Conservation (phyloP, 2,888 invertebrate species). For the Fragum sueziense region DNA sequence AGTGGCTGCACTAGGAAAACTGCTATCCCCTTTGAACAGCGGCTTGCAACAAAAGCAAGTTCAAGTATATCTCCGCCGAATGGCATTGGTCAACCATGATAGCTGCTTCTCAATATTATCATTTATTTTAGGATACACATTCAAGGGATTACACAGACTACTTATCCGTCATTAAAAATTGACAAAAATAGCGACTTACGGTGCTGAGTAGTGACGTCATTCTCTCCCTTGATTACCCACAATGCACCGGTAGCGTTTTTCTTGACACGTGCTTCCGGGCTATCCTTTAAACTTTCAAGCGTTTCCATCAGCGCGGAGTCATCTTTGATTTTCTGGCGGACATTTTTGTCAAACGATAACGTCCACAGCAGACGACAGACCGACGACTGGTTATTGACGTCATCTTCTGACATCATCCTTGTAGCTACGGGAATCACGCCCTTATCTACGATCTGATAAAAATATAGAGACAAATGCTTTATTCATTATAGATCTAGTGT, state of each 20-base stretch:
- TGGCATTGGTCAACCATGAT: too few relatives aligned
- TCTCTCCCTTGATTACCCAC: conserved; percentile 74
- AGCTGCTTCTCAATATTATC: too few relatives aligned
- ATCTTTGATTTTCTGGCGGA: conserved; percentile 64
- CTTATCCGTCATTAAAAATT: too few relatives aligned
- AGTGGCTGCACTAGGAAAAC: too few relatives aligned
- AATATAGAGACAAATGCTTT: neutral
- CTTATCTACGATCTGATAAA: conserved; percentile 72
- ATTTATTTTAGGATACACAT: too few relatives aligned
- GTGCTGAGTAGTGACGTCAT: conserved; percentile 60
- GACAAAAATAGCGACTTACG: too few relatives aligned
- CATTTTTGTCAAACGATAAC: conserved; percentile 74
- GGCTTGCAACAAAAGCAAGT: too few relatives aligned
- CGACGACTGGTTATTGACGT: conserved; percentile 66
- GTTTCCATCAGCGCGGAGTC: conserved; percentile 65
- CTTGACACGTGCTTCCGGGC: conserved; percentile 63
- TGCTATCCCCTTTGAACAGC: too few relatives aligned
- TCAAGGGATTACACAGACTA: too few relatives aligned
- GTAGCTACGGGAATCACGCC: conserved; percentile 67
- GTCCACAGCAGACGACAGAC: conserved; percentile 73
- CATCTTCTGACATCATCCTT: conserved; percentile 66
- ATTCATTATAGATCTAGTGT: neutral
- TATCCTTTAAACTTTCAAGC: conserved; percentile 66
- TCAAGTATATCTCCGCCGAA: too few relatives aligned
- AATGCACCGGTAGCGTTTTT: conserved; percentile 71